These are phyloP conservation scores for Sycobia sp. DNA, from an alignment of 1,140 invertebrate genomes.

Conservation along the genomic window DNA sequence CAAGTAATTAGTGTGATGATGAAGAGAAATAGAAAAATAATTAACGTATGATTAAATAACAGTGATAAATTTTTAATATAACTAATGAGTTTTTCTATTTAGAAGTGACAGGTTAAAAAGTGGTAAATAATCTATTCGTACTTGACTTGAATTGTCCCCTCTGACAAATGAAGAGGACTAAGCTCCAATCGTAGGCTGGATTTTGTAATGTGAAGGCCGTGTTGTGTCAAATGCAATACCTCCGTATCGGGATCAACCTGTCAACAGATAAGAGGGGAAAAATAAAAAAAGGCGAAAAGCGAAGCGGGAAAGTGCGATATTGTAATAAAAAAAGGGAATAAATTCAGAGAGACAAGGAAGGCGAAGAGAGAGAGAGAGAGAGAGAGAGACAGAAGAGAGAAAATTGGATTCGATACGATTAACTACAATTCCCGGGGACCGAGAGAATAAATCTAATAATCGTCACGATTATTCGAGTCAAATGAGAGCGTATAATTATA, in stretches of 20 bases:
- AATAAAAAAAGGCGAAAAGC: background rate
- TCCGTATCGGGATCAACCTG: slow-evolving; percentile 54
- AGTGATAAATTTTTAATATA: no score
- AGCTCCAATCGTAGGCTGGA: slow-evolving; percentile 56
- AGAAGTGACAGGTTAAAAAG: no score
- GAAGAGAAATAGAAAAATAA: no score
- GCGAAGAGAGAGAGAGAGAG: no score
- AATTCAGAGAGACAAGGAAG: background rate
- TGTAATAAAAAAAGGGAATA: background rate
- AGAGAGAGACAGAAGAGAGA: background rate
- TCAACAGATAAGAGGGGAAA: slow-evolving; percentile 7
- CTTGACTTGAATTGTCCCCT: slow-evolving; percentile 57
- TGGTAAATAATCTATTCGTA: no score
- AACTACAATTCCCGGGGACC: background rate
- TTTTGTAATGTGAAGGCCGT: slow-evolving; percentile 49
- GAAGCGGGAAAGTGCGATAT: background rate
- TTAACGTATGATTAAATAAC: no score
- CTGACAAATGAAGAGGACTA: slow-evolving; percentile 52
- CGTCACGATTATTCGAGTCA: slow-evolving; percentile 8
- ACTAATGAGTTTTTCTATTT: no score
- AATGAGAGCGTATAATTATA: slow-evolving; percentile 25
- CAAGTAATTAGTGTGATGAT: no score
- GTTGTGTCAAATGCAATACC: slow-evolving; percentile 41
- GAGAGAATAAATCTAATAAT: slow-evolving; percentile 3
- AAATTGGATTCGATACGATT: slow-evolving; percentile 7